Evolutionary conservation across 2,888 invertebrate species (phyloP), one percentile per base, ranked within the genome.

Genomic region (Xylophagus ater): DNA sequence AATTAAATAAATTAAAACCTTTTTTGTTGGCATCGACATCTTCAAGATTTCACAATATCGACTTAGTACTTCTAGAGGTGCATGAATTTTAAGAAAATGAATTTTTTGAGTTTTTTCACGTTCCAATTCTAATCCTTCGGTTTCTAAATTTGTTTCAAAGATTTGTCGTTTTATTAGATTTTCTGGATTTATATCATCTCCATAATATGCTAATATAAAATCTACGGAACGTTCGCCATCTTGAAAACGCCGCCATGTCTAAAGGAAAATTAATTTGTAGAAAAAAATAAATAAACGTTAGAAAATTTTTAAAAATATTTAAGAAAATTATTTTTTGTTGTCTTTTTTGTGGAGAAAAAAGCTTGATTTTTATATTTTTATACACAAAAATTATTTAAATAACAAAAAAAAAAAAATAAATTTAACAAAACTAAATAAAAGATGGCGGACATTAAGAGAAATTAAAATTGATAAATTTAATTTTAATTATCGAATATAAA

Each of bases 41-140:
- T 83, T 82, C 51, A 85, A 69, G 45, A 83, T 74, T 62, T 85
- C 85, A 23, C 79, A 76, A 58, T 83, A 84, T 48, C 80, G 69
- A 42, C 74, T 70, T 14, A 83, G 60, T 2, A 85, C 77, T 50
- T 81, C 78, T 53, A 66, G 65, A 0, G 84, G 79, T 1, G 80
- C 81, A 57, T 81, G 79, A 20, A 86, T 70, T 66, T 84, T 84
- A 7, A 79, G 68, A 57, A 81, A 84, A 54, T 73, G 70, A 46
- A 76, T 66, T 30, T 74, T 71, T 48, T 78, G 72, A 35, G 71
- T 72, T 47, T 73, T 69, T 51, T 77, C 76, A 45, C 68, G 63
- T 54, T 79, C 76, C 49, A 79, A 53, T 37, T 71, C 61, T 1
- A 80, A 54, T 15, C 79, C 79, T 49, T 74, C 77, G 8, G 67